phyloP scores from a whole-genome alignment of 2,888 invertebrate genomes.

The Gerosis bhagava region DNA sequence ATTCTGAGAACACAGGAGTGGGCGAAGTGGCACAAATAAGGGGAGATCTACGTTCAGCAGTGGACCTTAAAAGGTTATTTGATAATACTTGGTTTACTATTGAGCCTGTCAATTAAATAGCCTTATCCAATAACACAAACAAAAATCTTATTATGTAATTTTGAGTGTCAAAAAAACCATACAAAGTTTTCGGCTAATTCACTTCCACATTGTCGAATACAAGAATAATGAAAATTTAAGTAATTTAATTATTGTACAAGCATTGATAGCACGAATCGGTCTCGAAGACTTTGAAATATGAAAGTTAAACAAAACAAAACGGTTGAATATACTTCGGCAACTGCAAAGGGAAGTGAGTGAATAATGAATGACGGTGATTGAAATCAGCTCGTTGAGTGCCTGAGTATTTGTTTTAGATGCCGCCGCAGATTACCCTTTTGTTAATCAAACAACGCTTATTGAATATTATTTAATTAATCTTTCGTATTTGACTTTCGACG shows the following conservation, averaged over 20 bases:
- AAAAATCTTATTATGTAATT: too few relatives aligned
- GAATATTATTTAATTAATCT: constrained; percentile 79
- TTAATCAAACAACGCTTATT: constrained; percentile 78
- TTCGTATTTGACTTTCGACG: constrained; percentile 69
- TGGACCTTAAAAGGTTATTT: too few relatives aligned
- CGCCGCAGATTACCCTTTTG: constrained; percentile 78
- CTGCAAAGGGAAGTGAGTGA: constrained; percentile 77
- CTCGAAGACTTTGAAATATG: constrained; percentile 66
- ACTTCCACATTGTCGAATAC: constrained; percentile 50
- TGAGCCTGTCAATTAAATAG: too few relatives aligned
- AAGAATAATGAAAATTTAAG: constrained; percentile 52
- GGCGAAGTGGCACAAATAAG: too few relatives aligned
- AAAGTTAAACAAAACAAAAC: constrained; percentile 78
- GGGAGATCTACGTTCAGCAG: too few relatives aligned
- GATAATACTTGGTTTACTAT: too few relatives aligned
- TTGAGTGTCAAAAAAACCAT: not conserved
- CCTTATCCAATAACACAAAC: too few relatives aligned
- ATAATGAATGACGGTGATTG: constrained; percentile 79
- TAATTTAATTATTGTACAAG: constrained; percentile 62
- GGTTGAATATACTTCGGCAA: constrained; percentile 69
- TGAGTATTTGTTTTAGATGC: constrained; percentile 78
- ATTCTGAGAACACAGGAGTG: too few relatives aligned
- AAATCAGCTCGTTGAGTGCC: constrained; percentile 71
- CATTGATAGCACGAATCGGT: constrained; percentile 61
- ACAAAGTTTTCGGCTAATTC: constrained; percentile 32